phyloP scores from a whole-genome alignment of 2,888 invertebrate species.

The Adineta ricciae region DNA sequence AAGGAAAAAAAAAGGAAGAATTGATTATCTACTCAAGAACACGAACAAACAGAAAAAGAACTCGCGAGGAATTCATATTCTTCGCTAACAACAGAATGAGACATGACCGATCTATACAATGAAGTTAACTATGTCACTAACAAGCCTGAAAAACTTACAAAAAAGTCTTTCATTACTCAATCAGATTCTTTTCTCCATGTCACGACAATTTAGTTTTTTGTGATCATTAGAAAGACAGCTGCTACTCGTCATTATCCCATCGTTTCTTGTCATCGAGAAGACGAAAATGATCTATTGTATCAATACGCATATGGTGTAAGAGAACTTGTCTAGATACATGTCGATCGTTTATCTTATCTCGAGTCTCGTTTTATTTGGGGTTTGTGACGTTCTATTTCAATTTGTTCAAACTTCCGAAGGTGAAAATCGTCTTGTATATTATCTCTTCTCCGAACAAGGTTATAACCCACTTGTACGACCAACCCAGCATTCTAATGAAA shows the following conservation, averaged over 20 bases:
- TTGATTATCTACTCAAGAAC: neutral
- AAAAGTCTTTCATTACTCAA: neutral
- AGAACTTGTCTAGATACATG: neutral
- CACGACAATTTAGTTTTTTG: neutral
- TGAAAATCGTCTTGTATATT: conserved; percentile 13
- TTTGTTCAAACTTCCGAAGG: neutral
- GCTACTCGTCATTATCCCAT: neutral
- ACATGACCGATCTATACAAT: neutral
- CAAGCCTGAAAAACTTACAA: neutral
- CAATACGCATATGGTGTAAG: neutral
- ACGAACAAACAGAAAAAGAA: too few relatives aligned
- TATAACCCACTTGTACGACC: conserved; percentile 14
- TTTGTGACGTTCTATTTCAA: neutral
- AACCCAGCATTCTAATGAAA: conserved; percentile 3
- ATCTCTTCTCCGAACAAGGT: conserved; percentile 3
- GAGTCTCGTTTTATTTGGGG: neutral
- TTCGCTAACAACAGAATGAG: too few relatives aligned
- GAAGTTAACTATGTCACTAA: neutral
- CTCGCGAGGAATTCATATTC: too few relatives aligned
- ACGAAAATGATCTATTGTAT: neutral
- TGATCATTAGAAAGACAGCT: neutral
- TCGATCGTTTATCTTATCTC: neutral
- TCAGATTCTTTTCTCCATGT: neutral
- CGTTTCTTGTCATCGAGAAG: neutral
- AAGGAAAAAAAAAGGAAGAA: neutral